Conservation (phyloP, 2,113 vertebrate genomes). For the Muntiacus reevesi region DNA sequence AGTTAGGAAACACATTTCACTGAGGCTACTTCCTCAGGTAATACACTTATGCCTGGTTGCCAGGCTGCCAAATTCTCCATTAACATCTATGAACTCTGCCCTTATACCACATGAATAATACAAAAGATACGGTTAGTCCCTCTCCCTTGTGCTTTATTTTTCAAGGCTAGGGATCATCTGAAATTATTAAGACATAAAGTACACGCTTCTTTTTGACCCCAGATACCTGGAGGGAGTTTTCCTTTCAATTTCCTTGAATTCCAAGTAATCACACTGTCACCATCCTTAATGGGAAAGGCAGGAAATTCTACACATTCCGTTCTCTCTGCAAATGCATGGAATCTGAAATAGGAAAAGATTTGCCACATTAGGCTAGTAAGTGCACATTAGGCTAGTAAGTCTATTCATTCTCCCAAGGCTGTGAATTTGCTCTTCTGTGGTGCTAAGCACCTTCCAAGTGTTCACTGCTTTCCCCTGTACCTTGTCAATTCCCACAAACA, state of each 20-base stretch:
- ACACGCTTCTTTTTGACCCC: not conserved
- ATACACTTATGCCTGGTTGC: not conserved
- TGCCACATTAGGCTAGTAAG: not conserved
- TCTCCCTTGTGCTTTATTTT: not conserved
- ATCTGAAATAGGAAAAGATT: conserved; percentile 74
- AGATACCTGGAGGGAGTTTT: conserved; percentile 80
- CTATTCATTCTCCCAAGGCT: not conserved
- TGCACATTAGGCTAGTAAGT: not conserved
- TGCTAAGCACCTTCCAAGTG: rapidly evolving
- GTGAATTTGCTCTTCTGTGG: not conserved
- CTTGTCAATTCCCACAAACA: not conserved
- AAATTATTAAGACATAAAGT: not conserved
- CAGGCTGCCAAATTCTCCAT: not conserved
- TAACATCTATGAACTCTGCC: not conserved
- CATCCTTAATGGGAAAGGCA: conserved; percentile 37
- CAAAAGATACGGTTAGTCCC: not conserved
- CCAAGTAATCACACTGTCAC: conserved; percentile 24
- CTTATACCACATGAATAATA: not conserved
- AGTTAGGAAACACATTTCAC: not conserved
- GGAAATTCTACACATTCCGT: conserved; percentile 51
- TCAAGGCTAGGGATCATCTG: not conserved
- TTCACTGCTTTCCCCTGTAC: not conserved
- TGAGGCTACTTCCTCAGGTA: not conserved
- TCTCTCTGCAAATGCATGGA: conserved; percentile 84
- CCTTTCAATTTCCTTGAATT: conserved; percentile 77